Base-by-base conservation (phyloP, 2,888 invertebrate species). In the Morpho helenor region DNA sequence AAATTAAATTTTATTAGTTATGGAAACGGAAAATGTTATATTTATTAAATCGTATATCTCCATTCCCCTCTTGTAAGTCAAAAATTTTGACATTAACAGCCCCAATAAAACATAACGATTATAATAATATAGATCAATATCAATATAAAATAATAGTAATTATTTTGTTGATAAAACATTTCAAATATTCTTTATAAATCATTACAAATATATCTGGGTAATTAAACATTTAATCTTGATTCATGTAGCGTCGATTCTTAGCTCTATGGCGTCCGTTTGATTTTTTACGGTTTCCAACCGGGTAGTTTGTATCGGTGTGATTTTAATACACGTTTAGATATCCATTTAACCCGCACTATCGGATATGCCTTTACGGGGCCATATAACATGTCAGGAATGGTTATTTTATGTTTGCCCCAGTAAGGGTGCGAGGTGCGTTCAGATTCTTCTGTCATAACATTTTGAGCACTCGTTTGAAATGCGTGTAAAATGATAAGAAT, bases 341-440 rank as follows among this genome's bases (percentile, higher is more conserved):
- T 79, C 80, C 79, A 80, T 87, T 87, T 86, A 85, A 84, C 83
- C 84, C 84, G 80, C 83, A 82, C 82, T 70, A 73, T 74, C 74
- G 74, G 77, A 79, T 77, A 77, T 80, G 82, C 77, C 78, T 82
- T 87, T 87, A 87, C 82, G 80, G 82, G 77, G 76, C 80, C 78
- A 76, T 86, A 87, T 88, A 87, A 87, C 82, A 83, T 78, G 82
- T 82, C 78, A 82, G 82, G 76, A 86, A 88, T 85, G 87, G 87
- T 80, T 87, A 84, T 90, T 90, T 89, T 88, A 90, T 80, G 84
- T 80, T 64, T 44, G 67, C 69, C 69, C 73, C 74, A 72, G 53
- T 60, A 61, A 61, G 59, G 62, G 64, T 62, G 80, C 80, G 48
- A 54, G 54, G 80, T 70, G 76, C 76, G 76, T 68, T 72, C 76